Conservation (phyloP, 2,888 invertebrate genomes). For the Leptinotarsa rubiginosa region DNA sequence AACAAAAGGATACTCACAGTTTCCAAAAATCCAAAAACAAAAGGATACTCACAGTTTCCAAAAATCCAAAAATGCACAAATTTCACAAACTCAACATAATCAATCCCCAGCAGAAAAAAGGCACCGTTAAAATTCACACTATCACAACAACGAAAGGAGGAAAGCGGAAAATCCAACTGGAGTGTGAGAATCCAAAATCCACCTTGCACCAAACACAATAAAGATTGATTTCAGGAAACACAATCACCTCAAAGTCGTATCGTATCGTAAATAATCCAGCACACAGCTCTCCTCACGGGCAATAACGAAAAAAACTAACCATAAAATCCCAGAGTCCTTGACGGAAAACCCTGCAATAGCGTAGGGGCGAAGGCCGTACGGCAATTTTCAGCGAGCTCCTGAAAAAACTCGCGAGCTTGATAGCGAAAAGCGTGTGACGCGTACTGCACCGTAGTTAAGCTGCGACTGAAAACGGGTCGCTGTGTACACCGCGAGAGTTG, state of each 20-base stretch:
- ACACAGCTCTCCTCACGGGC: slow-evolving; percentile 10
- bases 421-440: slow-evolving; percentile 31
- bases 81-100: slow-evolving; percentile 28
- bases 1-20: slow-evolving; percentile 22
- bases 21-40: not conserved
- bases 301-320: slow-evolving; percentile 12
- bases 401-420: slow-evolving; percentile 31
- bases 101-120: slow-evolving; percentile 26
- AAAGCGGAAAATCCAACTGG: slow-evolving; percentile 29
- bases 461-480: slow-evolving; percentile 56
- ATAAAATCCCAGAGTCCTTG: slow-evolving; percentile 4
- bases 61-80: slow-evolving; percentile 18
- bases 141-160: slow-evolving; percentile 24
- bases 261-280: slow-evolving; percentile 7
- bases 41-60: slow-evolving; percentile 23
- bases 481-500: slow-evolving; percentile 61
- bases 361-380: slow-evolving; percentile 11
- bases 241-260: slow-evolving; percentile 11
- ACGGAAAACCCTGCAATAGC: slow-evolving; percentile 19
- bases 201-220: slow-evolving; percentile 21
- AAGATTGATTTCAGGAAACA: slow-evolving; percentile 2
- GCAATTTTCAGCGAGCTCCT: slow-evolving; percentile 32
- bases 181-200: slow-evolving; percentile 14
- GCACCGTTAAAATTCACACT: slow-evolving; percentile 29
- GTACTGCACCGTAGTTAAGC: slow-evolving; percentile 43